Percentiles rank a stretch among this genome's conserved stretches.
These are phyloP conservation scores for Axea sp. DNA, from an alignment of 2,888 invertebrate species.

Conservation along the genomic window DNA sequence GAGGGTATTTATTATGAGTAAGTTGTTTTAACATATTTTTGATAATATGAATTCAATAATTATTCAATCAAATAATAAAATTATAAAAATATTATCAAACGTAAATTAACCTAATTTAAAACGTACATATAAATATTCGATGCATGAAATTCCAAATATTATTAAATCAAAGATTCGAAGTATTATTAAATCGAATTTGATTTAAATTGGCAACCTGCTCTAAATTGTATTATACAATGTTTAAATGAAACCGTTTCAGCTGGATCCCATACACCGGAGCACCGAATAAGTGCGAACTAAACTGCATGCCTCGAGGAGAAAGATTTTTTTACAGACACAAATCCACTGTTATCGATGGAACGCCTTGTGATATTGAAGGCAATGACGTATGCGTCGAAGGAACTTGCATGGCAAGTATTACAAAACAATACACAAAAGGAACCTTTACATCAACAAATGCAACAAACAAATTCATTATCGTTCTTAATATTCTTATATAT, in stretches of 20 bases:
- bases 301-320: conserved; percentile 95
- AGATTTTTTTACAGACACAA: conserved; percentile 94
- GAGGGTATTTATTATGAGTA: conserved; percentile 91
- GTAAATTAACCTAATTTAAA: too few species aligned
- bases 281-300: conserved; percentile 94
- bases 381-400: conserved; percentile 97
- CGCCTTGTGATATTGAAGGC: conserved; percentile 89
- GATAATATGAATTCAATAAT: not conserved
- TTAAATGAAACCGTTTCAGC: conserved; percentile 78
- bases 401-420: conserved; percentile 87
- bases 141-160: too few species aligned
- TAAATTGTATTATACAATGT: conserved; percentile 13
- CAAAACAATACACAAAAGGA: conserved; percentile 24
- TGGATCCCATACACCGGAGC: conserved; percentile 95
- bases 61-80: conserved; percentile 10
- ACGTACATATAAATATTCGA: too few species aligned
- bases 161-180: too few species aligned
- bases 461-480: conserved; percentile 7
- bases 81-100: too few species aligned
- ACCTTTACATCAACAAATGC: conserved; percentile 12
- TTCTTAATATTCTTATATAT: not conserved
- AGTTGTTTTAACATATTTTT: conserved; percentile 76
- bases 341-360: conserved; percentile 90
- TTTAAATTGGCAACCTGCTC: too few species aligned
- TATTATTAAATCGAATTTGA: too few species aligned